These are phyloP conservation scores for Lethrus apterus DNA, from an alignment of 1,140 invertebrate species.

Conservation along the genomic window DNA sequence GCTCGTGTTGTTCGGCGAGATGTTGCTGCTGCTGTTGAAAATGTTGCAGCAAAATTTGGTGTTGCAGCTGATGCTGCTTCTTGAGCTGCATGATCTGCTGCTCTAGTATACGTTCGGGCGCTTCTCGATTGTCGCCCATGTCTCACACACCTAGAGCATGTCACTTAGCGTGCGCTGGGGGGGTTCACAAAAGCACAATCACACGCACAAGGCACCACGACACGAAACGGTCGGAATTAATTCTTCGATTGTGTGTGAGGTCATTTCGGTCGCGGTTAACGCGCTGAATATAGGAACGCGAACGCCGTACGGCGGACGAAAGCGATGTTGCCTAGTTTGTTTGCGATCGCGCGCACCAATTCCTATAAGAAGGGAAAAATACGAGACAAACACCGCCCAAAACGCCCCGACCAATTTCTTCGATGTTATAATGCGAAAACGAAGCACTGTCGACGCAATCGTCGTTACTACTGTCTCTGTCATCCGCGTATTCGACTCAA, in stretches of 20 bases:
- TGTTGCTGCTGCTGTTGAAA: conserved; percentile 65
- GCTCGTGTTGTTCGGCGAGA: conserved; percentile 63
- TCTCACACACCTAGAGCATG: conserved; percentile 13
- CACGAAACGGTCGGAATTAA: conserved; percentile 34
- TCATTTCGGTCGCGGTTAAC: conserved; percentile 38
- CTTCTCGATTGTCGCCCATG: conserved; percentile 38
- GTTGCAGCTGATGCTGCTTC: conserved; percentile 66
- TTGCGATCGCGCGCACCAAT: too few relatives aligned
- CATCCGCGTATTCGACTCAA: too few relatives aligned
- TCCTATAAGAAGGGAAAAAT: too few relatives aligned
- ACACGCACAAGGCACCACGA: conserved; percentile 25
- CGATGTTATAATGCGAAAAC: not conserved
- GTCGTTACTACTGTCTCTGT: not conserved
- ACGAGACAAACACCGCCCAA: not conserved
- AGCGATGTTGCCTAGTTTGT: conserved; percentile 29
- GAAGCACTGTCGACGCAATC: too few relatives aligned
- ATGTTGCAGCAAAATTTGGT: conserved; percentile 60
- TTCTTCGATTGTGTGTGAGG: conserved; percentile 37
- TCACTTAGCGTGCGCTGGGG: too few relatives aligned
- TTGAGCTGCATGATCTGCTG: conserved; percentile 50
- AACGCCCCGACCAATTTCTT: not conserved
- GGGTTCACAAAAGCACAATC: conserved; percentile 10
- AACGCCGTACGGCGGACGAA: conserved; percentile 16
- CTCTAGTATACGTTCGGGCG: conserved; percentile 39
- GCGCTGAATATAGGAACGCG: conserved; percentile 33